Base-by-base conservation (phyloP, 2,888 invertebrate genomes). In the Drosophila vallismaia region DNA sequence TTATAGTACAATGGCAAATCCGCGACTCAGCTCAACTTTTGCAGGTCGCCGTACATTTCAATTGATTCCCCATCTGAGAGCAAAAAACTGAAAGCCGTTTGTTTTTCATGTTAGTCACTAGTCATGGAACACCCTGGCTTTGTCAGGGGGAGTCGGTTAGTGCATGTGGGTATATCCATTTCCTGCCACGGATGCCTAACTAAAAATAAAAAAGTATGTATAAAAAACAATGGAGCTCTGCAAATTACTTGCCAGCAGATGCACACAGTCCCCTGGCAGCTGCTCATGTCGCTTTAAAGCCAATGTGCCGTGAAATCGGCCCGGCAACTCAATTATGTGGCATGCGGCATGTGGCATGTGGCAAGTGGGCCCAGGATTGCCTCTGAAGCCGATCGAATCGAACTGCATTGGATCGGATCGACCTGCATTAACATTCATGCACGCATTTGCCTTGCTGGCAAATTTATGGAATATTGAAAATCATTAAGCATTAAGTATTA, bases 171-270 rank as follows among this genome's bases (percentile, higher is more conserved):
- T 77, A 59, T 66, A 66, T 59, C 75, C 71, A 66, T 67, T 77
- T 77, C 72, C 72, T 69, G 67, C 56, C 48, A 57, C 38, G 59
- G 56, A 66, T 71, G 52, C 66, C 55, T 71, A 72, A 40, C 52
- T 63, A 29, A 38, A 33, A 51, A 38, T 44, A 28, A 26, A 14
- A 12, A 9, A n/a, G 14, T 26, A 33, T 33, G 33, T 36, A 45
- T 6, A 42, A 46, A 71, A 36, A 67, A 68, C 84, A 71, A 71
- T 52, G 71, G 50, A 31, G 64, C 71, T 66, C 38, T 71, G 70
- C 57, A 86, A 79, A 83, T 86, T 79, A 83, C 80, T 76, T 74
- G 77, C 53, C 66, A 79, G 57, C 45, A 53, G 50, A 53, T 46
- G 54, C 54, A 46, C 33, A 29, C 49, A 29, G 19, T n/a, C 42